phyloP scores from a whole-genome alignment of 23 tunicate species.

The Styela plicata region DNA sequence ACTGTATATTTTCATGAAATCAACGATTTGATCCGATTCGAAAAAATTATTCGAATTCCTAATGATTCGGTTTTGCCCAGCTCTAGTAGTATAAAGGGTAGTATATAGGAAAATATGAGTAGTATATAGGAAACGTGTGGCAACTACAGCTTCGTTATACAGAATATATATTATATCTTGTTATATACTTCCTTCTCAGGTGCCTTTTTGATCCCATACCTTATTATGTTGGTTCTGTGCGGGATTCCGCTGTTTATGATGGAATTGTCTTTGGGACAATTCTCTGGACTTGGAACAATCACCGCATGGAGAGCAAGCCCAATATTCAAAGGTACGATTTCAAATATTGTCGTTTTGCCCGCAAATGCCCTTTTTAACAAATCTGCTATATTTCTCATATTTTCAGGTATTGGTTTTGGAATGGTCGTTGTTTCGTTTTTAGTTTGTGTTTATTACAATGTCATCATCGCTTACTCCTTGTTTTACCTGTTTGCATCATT shows the following conservation, averaged over 20 bases:
- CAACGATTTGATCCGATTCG: too few relatives aligned
- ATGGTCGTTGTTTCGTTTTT: conserved; percentile 85
- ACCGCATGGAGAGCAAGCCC: conserved; percentile 96
- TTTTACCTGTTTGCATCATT: conserved; percentile 94
- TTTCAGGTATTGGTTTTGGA: conserved; percentile 95
- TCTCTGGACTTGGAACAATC: conserved; percentile 82
- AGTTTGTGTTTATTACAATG: conserved; percentile 92
- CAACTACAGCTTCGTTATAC: too few relatives aligned
- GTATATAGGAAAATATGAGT: too few relatives aligned
- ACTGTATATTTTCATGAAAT: too few relatives aligned
- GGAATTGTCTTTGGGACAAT: conserved; percentile 96
- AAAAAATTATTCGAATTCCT: too few relatives aligned
- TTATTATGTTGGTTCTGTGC: conserved; percentile 90
- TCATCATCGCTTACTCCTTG: conserved; percentile 89
- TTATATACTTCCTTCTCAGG: conserved; percentile 56
- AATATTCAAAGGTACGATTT: conserved; percentile 61
- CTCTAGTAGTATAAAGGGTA: too few relatives aligned
- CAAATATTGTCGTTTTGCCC: not conserved
- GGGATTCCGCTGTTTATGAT: conserved; percentile 95
- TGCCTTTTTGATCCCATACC: conserved; percentile 93
- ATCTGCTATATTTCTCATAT: not conserved
- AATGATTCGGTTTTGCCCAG: too few relatives aligned
- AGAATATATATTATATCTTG: too few relatives aligned
- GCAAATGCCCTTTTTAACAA: not conserved
- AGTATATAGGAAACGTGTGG: too few relatives aligned